Conservation (phyloP, 2,113 vertebrate genomes). For the Phalacrocorax pelagicus region DNA sequence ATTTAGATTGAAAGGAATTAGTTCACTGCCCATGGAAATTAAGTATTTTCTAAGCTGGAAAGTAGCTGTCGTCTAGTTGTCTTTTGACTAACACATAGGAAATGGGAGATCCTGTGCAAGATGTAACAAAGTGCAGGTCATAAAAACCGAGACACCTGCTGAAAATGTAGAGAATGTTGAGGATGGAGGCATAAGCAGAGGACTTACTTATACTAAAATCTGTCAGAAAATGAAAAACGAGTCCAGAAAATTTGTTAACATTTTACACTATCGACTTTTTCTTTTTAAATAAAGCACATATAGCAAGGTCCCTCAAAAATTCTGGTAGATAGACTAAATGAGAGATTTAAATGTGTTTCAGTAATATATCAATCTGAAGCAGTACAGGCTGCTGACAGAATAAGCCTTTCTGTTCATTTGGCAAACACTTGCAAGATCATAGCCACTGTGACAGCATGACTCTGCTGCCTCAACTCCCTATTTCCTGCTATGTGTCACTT, state of each 20-base stretch:
- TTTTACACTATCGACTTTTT: neutral
- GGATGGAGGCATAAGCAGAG: neutral
- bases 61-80: neutral
- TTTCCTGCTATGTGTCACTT: neutral
- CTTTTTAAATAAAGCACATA: neutral
- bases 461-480: neutral
- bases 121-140: neutral
- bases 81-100: neutral
- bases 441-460: neutral
- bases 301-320: neutral
- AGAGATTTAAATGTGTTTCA: neutral
- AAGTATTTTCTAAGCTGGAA: neutral
- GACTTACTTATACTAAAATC: neutral
- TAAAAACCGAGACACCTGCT: neutral
- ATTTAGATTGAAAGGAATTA: neutral
- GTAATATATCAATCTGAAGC: neutral
- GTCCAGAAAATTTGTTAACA: neutral
- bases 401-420: neutral
- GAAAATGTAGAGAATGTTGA: neutral
- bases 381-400: neutral
- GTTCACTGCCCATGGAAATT: neutral
- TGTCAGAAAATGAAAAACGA: neutral
- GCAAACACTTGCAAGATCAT: neutral
- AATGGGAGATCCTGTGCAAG: neutral
- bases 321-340: neutral